Evolutionary conservation across 2,113 vertebrate genomes (phyloP), one percentile per base, ranked within the genome.

Genomic region (Xiphorhynchus elegans): DNA sequence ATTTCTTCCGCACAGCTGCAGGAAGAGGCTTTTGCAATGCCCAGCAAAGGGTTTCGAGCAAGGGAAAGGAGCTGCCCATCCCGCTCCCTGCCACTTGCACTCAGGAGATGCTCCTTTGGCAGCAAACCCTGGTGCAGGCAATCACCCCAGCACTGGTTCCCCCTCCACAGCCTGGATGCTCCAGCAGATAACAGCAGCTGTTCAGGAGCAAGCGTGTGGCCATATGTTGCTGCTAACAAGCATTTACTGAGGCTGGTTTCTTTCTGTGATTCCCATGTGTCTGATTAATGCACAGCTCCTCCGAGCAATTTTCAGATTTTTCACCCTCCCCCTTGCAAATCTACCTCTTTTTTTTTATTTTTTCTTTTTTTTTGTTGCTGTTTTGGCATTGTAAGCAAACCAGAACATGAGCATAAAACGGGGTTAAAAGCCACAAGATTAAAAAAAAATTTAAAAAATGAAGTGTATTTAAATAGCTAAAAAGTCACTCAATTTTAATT

Each of bases 171-270:
- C 52, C 82, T 49, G 90, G 87, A 40, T 85, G 70, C 68, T 90
- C 82, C 82, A 42, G 93, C 58, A 92, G 91, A 47, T 76, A 85
- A 83, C 79, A 67, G 95, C 94, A 93, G 94, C 92, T 94, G 96
- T 3, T 90, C 49, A 11, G 88, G 95, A 91, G 82, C 74, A 85
- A 37, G 74, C 64, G n/a, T 1, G 11, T 2, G 55, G 90, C 78
- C 94, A 85, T 95, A 93, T 95, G 88, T 49, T 94, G 92, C 28
- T 83, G 63, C 85, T 96, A 96, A 97, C 92, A 94, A 96, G 94
- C 95, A 73, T 80, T 91, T 95, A 83, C 92, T 37, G 85, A 79
- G 90, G 90, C 78, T 37, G 70, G 49, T 92, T 96, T 68, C 40
- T 73, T 72, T 40, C 82, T 4, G 1, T 23, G 53, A 97, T 87